Evolutionary conservation across 2,888 invertebrate genomes (phyloP), one percentile per base, ranked within the genome.

Genomic region (Argyresthia goedartella): DNA sequence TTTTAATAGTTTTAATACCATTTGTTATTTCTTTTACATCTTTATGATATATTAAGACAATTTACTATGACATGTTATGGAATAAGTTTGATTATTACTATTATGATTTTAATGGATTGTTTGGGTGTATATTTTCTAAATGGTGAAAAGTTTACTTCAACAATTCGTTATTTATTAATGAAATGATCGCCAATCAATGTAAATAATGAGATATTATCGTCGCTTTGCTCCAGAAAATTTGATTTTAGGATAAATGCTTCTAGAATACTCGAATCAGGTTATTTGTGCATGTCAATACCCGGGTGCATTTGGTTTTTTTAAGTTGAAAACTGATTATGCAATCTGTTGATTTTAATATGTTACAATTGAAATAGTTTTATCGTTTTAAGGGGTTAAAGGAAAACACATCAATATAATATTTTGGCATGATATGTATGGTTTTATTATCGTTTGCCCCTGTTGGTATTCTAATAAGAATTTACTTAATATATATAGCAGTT

Each of bases 321-420:
- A 62, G 66, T 76, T 84, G 85, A 86, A 85, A 79, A 78, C 74
- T 81, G 84, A 85, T 84, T 79, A 84, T 82, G 85, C 84, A 81
- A 75, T 81, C 82, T 72, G 63, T 71, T 70, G 62, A 64, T 71
- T 67, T 46, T 62, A 39, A 39, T 39, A 11, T 39, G n/a, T 59
- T 66, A 59, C 60, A 69, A 69, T 67, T 66, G 68, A 11, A 64
- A 61, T 71, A 64, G 65, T 67, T 73, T 76, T 79, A 64, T 69
- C 39, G 8, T 39, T 39, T 6, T n/a, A n/a, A 39, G 39, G 9
- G 1, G n/a, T 39, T 8, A 25, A 25, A 25, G 25, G 25, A 2
- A 25, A 66, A 69, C 69, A 57, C 54, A 62, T 71, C 63, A 84
- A 80, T 84, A 85, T 14, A 81, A 82, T 64, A 61, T 72, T 74